Conservation (phyloP, 92 coral and sea anemone genomes). For the Montipora capitata region DNA sequence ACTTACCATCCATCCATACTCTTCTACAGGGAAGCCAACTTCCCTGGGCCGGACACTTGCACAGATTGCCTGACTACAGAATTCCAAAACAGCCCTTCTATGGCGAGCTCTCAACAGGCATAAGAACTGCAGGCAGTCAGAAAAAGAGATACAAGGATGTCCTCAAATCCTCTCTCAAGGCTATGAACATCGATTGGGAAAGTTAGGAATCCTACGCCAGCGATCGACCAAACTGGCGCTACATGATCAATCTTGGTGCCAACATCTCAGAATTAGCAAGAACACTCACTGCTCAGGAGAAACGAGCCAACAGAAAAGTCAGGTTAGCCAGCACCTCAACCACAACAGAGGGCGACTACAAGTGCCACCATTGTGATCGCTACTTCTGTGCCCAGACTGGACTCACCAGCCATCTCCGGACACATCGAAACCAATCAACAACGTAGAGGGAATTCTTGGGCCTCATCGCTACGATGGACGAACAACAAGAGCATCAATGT, state of each 20-base stretch:
- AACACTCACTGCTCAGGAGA: constrained; percentile 39
- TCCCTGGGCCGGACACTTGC: constrained; percentile 39
- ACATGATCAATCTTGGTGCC: constrained; percentile 25
- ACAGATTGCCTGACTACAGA: constrained; percentile 18
- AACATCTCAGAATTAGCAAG: constrained; percentile 25
- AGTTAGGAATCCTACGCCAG: constrained; percentile 27
- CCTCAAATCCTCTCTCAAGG: constrained; percentile 31
- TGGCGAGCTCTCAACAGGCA: constrained; percentile 14
- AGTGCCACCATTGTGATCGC: constrained; percentile 15
- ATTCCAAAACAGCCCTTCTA: constrained; percentile 31
- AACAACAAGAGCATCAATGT: too few species aligned
- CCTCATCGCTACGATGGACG: too few species aligned
- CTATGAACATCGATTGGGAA: not conserved
- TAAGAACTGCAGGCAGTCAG: constrained; percentile 27
- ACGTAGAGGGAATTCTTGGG: too few species aligned
- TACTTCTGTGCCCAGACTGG: constrained; percentile 50
- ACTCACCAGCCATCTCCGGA: constrained; percentile 68
- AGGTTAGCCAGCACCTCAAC: constrained; percentile 22
- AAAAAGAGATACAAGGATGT: constrained; percentile 32
- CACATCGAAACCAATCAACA: constrained; percentile 28
- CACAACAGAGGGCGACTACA: constrained; percentile 5
- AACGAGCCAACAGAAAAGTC: constrained; percentile 35
- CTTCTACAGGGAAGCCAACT: constrained; percentile 25
- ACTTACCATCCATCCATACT: constrained; percentile 7
- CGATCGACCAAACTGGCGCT: constrained; percentile 45